Evolutionary conservation across 2,888 invertebrate genomes (phyloP).

Genomic region (Liposcelis brunnea): DNA sequence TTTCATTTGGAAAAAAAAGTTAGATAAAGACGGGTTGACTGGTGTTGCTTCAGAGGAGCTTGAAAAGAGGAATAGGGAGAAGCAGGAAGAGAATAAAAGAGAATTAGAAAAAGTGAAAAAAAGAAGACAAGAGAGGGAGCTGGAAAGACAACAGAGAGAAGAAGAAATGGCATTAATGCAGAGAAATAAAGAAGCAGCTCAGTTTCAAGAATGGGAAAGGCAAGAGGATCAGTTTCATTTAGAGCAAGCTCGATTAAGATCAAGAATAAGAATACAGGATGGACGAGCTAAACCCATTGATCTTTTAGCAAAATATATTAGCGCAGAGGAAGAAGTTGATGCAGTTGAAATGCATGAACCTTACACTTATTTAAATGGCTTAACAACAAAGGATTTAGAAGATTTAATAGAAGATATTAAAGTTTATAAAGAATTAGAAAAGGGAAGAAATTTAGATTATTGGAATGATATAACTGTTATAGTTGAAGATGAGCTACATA

Average conservation of each 20-base stretch:
- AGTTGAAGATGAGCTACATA: slow-evolving; percentile 80
- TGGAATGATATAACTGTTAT: slow-evolving; percentile 95
- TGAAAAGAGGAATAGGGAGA: slow-evolving; percentile 63
- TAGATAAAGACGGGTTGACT: slow-evolving; percentile 80
- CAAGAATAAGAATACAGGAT: slow-evolving; percentile 89
- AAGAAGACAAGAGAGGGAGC: slow-evolving; percentile 71
- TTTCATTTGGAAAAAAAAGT: slow-evolving; percentile 94
- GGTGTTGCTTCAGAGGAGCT: slow-evolving; percentile 61
- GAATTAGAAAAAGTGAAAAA: slow-evolving; percentile 92
- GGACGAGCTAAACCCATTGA: slow-evolving; percentile 97
- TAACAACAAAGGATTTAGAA: slow-evolving; percentile 79
- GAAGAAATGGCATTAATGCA: slow-evolving; percentile 72
- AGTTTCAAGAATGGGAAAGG: slow-evolving; percentile 82
- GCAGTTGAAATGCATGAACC: slow-evolving; percentile 98
- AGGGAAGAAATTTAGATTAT: slow-evolving; percentile 72
- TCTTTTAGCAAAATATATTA: slow-evolving; percentile 87
- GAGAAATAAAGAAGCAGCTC: slow-evolving; percentile 75
- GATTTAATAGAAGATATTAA: slow-evolving; percentile 93
- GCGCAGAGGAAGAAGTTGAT: slow-evolving; percentile 73
- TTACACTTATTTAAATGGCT: slow-evolving; percentile 82
- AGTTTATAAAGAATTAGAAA: slow-evolving; percentile 81
- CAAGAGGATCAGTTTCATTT: slow-evolving; percentile 97
- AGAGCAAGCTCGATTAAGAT: slow-evolving; percentile 85
- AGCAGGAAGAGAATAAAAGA: slow-evolving; percentile 77
- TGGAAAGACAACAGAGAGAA: slow-evolving; percentile 65